These are phyloP conservation scores for Glomeris maerens DNA, from an alignment of 1,140 invertebrate genomes.

Conservation along the genomic window DNA sequence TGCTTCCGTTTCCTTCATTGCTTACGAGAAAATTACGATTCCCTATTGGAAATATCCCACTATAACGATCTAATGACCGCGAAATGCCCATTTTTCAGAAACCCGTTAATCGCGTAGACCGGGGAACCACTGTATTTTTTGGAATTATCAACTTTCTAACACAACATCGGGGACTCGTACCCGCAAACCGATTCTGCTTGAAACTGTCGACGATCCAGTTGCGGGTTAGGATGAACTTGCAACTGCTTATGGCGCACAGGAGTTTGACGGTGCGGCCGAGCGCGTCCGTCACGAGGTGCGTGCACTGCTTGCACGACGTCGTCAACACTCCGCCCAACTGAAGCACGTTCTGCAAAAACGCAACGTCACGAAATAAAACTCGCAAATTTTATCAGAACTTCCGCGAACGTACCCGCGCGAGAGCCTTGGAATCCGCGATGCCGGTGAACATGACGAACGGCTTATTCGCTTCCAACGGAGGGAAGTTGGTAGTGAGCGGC, in stretches of 20 bases:
- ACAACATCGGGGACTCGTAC: slow-evolving; percentile 23
- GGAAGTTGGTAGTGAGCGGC: slow-evolving; percentile 15
- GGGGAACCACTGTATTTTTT: background rate
- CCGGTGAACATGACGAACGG: slow-evolving; percentile 17
- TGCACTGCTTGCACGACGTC: slow-evolving; percentile 48
- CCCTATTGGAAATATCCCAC: too few species aligned
- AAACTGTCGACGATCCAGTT: slow-evolving; percentile 72
- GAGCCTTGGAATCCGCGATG: slow-evolving; percentile 9
- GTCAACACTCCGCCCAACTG: slow-evolving; percentile 66
- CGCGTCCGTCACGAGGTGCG: slow-evolving; percentile 66
- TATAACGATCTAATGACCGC: too few species aligned
- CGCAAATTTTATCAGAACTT: background rate
- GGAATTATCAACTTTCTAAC: background rate
- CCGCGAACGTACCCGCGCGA: slow-evolving; percentile 12
- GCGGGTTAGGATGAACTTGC: slow-evolving; percentile 58
- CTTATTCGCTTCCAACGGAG: slow-evolving; percentile 13
- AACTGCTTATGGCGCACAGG: slow-evolving; percentile 57
- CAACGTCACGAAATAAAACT: slow-evolving; percentile 4
- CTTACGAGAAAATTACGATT: too few species aligned
- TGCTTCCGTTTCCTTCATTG: too few species aligned
- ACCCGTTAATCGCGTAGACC: background rate
- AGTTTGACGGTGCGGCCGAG: slow-evolving; percentile 70
- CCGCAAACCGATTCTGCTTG: slow-evolving; percentile 55
- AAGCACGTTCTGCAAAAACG: slow-evolving; percentile 42
- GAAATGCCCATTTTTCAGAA: too few species aligned